Base-by-base conservation (phyloP, 2,113 vertebrate species). In the Saguinus imperator region DNA sequence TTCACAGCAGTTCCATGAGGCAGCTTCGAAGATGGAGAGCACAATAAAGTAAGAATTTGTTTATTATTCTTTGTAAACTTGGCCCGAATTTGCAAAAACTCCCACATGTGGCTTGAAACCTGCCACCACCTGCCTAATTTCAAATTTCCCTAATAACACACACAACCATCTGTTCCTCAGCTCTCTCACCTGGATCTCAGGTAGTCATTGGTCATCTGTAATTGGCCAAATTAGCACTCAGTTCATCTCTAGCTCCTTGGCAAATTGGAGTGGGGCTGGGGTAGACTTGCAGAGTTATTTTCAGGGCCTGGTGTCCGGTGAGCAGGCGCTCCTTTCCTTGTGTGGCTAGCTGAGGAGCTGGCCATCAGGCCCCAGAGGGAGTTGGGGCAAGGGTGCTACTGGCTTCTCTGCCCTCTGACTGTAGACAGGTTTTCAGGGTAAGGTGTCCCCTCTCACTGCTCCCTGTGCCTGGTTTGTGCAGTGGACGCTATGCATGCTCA, bases 1-100 rank as follows among this genome's bases (percentile, higher is more conserved):
- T 0, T 98, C 99, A 0, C 99, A 99, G 95, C 99, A 99, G 89
- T 99, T 99, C 98, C 98, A 99, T 70, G 98, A 99, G 96, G 99
- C 99, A 87, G 99, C 99, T 10, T 93, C 98, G 29, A 99, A 99
- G 98, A 98, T 99, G 9, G 99, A 99, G 96, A 96, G 98, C 83
- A 96, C 88, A 27, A 98, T 99, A 90, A 99, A 98, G 99, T 99
- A 98, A 99, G 98, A 97, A 91, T 35, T 48, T 75, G 3, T 40
- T 95, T 97, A 92, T 94, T 96, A 35, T 95, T 96, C 90, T 97
- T 97, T 77, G 14, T 84, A 75, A 94, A 89, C 12, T 97, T 97
- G 75, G 48, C 79, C 61, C 43, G 45, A 77, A 16, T 82, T 86
- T 86, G 86, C 94, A 37, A 92, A 87, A 92, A 57, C 87, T 45